A percentile compares a stretch with the other conserved stretches of the same genome.
Evolutionary conservation across 2,113 vertebrate genomes (phyloP).

Genomic region (Scopus umbretta): DNA sequence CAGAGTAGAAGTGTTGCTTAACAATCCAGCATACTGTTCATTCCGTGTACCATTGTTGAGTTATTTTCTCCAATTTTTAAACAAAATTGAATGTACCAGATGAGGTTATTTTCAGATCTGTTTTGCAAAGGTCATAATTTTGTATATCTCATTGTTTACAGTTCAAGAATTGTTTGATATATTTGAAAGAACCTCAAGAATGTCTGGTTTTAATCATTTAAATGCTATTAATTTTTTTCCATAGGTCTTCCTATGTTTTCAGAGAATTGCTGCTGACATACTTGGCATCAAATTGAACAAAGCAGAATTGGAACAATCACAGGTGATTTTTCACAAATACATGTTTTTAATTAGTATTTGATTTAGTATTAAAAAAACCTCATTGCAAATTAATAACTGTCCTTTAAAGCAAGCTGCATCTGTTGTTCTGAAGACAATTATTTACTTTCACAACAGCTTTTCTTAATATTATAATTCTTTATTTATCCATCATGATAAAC

Average conservation of each 20-base stretch:
- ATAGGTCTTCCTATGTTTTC: slow-evolving; percentile 97
- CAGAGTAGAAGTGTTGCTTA: slow-evolving; percentile 38
- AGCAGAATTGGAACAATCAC: slow-evolving; percentile 97
- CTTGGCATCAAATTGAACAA: slow-evolving; percentile 97
- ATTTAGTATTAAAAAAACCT: neutral
- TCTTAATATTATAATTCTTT: neutral
- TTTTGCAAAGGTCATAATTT: slow-evolving; percentile 54
- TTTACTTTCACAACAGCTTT: neutral
- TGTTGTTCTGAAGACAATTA: neutral
- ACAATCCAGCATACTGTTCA: slow-evolving; percentile 17
- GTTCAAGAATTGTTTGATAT: slow-evolving; percentile 51
- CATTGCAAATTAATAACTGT: neutral
- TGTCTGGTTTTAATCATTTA: slow-evolving; percentile 73
- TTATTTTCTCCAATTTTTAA: slow-evolving; percentile 39
- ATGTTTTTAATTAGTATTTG: neutral
- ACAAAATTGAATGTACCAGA: slow-evolving; percentile 48
- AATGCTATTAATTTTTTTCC: slow-evolving; percentile 60
- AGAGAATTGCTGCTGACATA: slow-evolving; percentile 95
- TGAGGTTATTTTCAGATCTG: slow-evolving; percentile 58
- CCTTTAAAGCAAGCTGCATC: neutral
- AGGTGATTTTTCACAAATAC: slow-evolving; percentile 81
- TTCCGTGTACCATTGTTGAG: slow-evolving; percentile 48
- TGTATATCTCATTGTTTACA: slow-evolving; percentile 64
- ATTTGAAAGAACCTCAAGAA: slow-evolving; percentile 63
- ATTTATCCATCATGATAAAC: neutral